Evolutionary conservation across 2,113 vertebrate species (phyloP).

Genomic region (Psilopsiagon aymara): DNA sequence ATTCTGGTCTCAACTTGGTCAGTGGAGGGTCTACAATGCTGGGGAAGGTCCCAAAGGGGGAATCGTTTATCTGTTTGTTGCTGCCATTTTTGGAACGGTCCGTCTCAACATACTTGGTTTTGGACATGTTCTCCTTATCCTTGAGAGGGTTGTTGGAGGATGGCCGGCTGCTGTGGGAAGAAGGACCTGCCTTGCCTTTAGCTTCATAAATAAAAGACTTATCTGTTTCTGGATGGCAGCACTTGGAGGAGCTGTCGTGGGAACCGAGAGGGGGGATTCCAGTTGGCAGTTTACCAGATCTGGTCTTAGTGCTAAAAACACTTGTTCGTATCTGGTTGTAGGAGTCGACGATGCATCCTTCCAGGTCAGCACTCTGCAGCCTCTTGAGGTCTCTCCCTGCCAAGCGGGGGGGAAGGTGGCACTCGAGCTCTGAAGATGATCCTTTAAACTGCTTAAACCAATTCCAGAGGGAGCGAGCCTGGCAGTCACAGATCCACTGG

Average conservation of each 20-base stretch:
- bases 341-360: constrained; percentile 83
- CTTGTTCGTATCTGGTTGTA: constrained; percentile 82
- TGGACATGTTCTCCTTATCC: constrained; percentile 92
- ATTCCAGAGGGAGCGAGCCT: constrained; percentile 92
- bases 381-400: constrained; percentile 88
- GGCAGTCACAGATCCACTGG: constrained; percentile 98
- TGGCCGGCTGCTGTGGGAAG: constrained; percentile 83
- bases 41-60: constrained; percentile 91
- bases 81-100: constrained; percentile 88
- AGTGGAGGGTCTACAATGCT: constrained; percentile 87
- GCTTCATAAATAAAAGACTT: constrained; percentile 91
- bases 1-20: constrained; percentile 84
- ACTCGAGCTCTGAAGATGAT: constrained; percentile 93
- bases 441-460: constrained; percentile 97
- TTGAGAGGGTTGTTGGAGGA: constrained; percentile 89
- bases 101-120: constrained; percentile 82
- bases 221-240: constrained; percentile 89
- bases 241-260: constrained; percentile 75
- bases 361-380: constrained; percentile 84
- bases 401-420: constrained; percentile 83
- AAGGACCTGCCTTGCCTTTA: constrained; percentile 78
- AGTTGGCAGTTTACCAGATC: constrained; percentile 78
- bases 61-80: constrained; percentile 91
- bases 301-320: constrained; percentile 82
- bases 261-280: constrained; percentile 76